Base-by-base conservation (phyloP, 2,888 invertebrate species). In the Drosophila austrosaltans region DNA sequence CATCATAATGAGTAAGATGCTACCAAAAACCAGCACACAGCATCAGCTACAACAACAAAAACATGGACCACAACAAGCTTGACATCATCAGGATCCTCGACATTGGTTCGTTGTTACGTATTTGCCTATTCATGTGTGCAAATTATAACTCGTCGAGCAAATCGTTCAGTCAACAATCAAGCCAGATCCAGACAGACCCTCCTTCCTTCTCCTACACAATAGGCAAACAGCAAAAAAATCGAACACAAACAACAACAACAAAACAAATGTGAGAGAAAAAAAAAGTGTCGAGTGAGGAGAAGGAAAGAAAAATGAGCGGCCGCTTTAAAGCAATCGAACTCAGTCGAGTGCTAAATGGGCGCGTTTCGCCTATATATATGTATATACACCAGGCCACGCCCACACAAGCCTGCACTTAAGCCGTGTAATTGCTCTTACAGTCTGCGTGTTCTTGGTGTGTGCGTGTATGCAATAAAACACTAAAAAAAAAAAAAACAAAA, bases 91-190 rank as follows among this genome's bases (percentile, higher is more conserved):
- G 36, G 63, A 69, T 40, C 60, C 60, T 58, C 57, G 66, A 40
- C 25, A n/a, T 22, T 64, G 53, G 53, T 64, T 58, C 48, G 32
- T 48, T 70, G 57, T 67, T 66, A 39, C 57, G 65, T 75, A 70
- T 72, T 72, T 82, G 76, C 66, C 82, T 72, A 64, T 59, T 72
- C 71, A 70, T 66, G 80, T 72, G 76, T 75, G 66, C 60, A 76
- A 85, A 79, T 79, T 79, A 65, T 67, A 54, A 63, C 25, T 63
- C 60, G 59, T 58, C 44, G 25, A 42, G 44, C 56, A 66, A 44
- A 61, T 53, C 42, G 64, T 40, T 40, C 75, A 72, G 65, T 70
- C 56, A 44, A 53, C 60, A 56, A 63, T 75, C 53, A 74, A 68
- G 53, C 48, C 48, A 25, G 48, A 48, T 48, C 48, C 48, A 48